Evolutionary conservation across 2,113 vertebrate species (phyloP).

Genomic region (human): GRCh38 chr1:168456001-168456500

Average conservation of each 20-base stretch:
- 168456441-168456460: neutral
- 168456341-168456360: too few relatives aligned
- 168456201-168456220: neutral
- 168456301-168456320: neutral
- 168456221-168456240: neutral
- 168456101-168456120: neutral
- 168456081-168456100: neutral
- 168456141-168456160: neutral
- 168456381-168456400: neutral
- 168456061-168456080: neutral
- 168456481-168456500: neutral
- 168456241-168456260: too few relatives aligned
- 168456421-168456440: neutral
- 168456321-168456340: too few relatives aligned
- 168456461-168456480: neutral
- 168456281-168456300: neutral
- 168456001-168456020: neutral
- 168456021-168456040: too few relatives aligned
- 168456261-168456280: neutral
- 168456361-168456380: neutral
- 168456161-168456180: neutral
- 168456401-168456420: neutral
- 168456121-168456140: neutral
- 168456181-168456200: fast-evolving
- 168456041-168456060: neutral